Percentiles rank a stretch among this genome's conserved stretches.
Conservation (phyloP, 2,797 vertebrate genomes). For the Lithobates pipiens region DNA sequence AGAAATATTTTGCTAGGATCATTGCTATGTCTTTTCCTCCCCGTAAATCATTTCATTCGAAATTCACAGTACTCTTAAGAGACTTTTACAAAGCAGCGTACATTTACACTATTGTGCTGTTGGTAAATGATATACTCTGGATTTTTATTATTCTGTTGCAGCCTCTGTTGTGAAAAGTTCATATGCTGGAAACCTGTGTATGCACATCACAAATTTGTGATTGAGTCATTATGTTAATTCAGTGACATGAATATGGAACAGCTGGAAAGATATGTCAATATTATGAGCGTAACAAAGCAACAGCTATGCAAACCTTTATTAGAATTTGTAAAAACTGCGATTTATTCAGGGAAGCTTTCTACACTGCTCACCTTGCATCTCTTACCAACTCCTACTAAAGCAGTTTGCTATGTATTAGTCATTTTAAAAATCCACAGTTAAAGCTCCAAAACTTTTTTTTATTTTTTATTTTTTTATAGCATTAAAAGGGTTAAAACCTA, state of each 20-base stretch:
- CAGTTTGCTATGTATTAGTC: too few species aligned
- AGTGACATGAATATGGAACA: slow-evolving; percentile 31
- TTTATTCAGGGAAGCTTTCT: background rate
- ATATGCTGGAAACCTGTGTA: background rate
- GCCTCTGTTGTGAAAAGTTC: background rate
- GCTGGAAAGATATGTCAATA: slow-evolving; percentile 32
- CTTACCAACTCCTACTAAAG: too few species aligned
- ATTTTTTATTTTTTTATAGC: too few species aligned
- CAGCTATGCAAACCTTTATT: slow-evolving; percentile 10
- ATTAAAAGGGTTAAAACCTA: too few species aligned
- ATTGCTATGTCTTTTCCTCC: background rate
- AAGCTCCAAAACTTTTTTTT: too few species aligned
- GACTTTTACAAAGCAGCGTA: background rate
- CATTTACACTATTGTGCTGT: background rate
- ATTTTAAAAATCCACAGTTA: too few species aligned
- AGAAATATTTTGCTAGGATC: slow-evolving; percentile 4
- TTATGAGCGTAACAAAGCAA: slow-evolving; percentile 26
- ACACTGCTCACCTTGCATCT: too few species aligned
- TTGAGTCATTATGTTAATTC: slow-evolving; percentile 23
- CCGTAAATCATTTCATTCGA: slow-evolving; percentile 6
- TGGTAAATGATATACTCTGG: background rate
- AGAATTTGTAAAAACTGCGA: background rate
- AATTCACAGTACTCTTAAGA: background rate
- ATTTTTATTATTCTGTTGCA: background rate
- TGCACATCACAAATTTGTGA: background rate